Base-by-base conservation (phyloP, 2,113 vertebrate genomes). In the Toxostoma redivivum region DNA sequence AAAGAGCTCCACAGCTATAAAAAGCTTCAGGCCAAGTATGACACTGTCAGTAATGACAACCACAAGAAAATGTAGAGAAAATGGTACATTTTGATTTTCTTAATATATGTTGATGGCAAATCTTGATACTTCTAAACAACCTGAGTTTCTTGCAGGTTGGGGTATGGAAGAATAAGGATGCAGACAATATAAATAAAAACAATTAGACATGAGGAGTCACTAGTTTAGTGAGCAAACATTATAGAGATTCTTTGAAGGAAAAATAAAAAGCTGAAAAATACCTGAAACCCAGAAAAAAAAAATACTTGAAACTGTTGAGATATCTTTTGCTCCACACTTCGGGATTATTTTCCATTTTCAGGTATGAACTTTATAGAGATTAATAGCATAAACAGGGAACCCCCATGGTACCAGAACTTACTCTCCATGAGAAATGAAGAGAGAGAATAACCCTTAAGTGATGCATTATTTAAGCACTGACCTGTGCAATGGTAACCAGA, bases 321-420 rank as follows among this genome's bases (percentile, higher is more conserved):
- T 6, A 11, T 10, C 9, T 42, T 71, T 87, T 86, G 42, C 28
- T 83, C 44, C 47, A 58, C 4, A 40, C 10, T 35, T 35, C 9
- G 48, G 35, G 7, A 71, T 83, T 78, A 78, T 81, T 56, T 22
- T 80, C 48, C 18, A 23, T 84, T 92, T 90, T 94, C 54, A 48
- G 11, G 17, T 81, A 17, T 60, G 60, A 81, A 74, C 2, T 86
- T 90, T 62, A 88, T 58, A 86, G 35, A 93, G 67, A 91, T 90
- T 90, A 92, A 83, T 86, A 73, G 33, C 42, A 94, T 74, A 84
- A 96, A 78, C 64, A 94, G 78, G 92, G 60, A 88, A 62, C 10
- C 42, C 64, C 13, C 60, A 56, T 56, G 56, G 66, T 71, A 78
- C 13, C 24, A 87, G 74, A 93, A 90, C 35, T 92, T 67, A 60